A percentile compares a stretch with the other conserved stretches of the same genome.
phyloP scores from a whole-genome alignment of 2,888 invertebrate genomes.

The Idaea straminata region DNA sequence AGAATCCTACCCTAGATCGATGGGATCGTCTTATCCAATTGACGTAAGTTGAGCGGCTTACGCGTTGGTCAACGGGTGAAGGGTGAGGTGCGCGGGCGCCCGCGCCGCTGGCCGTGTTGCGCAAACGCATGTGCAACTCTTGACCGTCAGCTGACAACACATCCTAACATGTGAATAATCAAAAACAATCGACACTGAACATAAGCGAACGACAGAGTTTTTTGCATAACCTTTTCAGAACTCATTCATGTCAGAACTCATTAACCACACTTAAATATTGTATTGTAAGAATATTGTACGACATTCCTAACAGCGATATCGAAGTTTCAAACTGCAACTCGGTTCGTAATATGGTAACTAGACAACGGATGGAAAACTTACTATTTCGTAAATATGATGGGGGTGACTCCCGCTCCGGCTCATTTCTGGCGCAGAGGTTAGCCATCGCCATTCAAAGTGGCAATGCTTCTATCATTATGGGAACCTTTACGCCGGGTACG shows the following conservation, averaged over 20 bases:
- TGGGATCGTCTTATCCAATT: not conserved
- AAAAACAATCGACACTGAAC: conserved; percentile 6
- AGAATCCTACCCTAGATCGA: too few relatives aligned
- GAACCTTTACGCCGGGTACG: too few relatives aligned
- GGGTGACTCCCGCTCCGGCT: too few relatives aligned
- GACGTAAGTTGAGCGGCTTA: conserved; percentile 21
- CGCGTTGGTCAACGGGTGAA: conserved; percentile 45
- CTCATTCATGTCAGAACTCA: conserved; percentile 12
- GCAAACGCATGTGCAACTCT: conserved; percentile 41
- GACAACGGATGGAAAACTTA: too few relatives aligned
- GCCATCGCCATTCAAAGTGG: too few relatives aligned
- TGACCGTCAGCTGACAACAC: conserved; percentile 19
- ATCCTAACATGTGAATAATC: conserved; percentile 7
- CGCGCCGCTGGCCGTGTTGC: conserved; percentile 47
- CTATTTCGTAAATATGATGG: too few relatives aligned
- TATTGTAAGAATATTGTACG: not conserved
- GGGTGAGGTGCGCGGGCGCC: conserved; percentile 26
- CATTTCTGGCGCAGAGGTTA: too few relatives aligned
- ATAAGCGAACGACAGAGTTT: conserved; percentile 1
- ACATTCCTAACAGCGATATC: not conserved
- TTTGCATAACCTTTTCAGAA: conserved; percentile 8
- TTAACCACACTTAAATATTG: not conserved
- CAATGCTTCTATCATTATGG: too few relatives aligned
- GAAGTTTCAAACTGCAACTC: too few relatives aligned
- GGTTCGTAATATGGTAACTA: too few relatives aligned